A percentile compares a stretch with the other conserved stretches of the same genome.
Conservation (phyloP, 1,140 invertebrate genomes). For the Spodoptera frugiperda region DNA sequence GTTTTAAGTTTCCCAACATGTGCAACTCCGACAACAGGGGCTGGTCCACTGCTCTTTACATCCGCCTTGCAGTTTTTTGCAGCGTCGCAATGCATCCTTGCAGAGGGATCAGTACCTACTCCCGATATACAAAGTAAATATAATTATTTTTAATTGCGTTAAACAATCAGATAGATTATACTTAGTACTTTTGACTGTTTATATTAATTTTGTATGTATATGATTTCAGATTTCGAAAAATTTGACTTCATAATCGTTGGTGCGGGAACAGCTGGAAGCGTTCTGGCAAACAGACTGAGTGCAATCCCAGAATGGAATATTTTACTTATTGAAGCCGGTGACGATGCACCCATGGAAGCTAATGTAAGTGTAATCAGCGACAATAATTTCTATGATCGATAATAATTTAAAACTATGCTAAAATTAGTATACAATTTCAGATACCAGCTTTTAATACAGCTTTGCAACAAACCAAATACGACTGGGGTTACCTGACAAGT, state of each 20-base stretch:
- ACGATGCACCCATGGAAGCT: conserved; percentile 41
- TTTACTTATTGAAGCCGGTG: conserved; percentile 86
- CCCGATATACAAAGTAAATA: conserved; percentile 5
- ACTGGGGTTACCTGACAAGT: conserved; percentile 9
- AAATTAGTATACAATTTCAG: neutral
- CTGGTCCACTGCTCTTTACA: neutral
- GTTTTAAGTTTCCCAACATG: conserved; percentile 5
- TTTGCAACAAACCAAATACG: neutral
- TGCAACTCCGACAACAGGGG: conserved; percentile 2
- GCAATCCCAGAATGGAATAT: conserved; percentile 66
- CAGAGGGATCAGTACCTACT: neutral
- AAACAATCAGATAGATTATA: neutral
- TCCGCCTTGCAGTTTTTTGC: conserved; percentile 10
- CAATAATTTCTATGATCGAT: neutral
- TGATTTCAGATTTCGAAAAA: conserved; percentile 17
- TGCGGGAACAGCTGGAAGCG: conserved; percentile 75
- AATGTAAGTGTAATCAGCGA: neutral
- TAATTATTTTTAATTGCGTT: neutral
- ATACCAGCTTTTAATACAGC: neutral
- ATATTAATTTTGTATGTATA: too few relatives aligned
- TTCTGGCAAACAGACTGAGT: conserved; percentile 70
- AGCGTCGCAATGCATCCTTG: neutral
- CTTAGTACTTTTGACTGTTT: neutral
- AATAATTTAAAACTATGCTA: neutral
- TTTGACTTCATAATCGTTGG: conserved; percentile 53